Evolutionary conservation across 1,140 invertebrate genomes (phyloP), one percentile per base, ranked within the genome.

Genomic region (Tribolium castaneum): DNA sequence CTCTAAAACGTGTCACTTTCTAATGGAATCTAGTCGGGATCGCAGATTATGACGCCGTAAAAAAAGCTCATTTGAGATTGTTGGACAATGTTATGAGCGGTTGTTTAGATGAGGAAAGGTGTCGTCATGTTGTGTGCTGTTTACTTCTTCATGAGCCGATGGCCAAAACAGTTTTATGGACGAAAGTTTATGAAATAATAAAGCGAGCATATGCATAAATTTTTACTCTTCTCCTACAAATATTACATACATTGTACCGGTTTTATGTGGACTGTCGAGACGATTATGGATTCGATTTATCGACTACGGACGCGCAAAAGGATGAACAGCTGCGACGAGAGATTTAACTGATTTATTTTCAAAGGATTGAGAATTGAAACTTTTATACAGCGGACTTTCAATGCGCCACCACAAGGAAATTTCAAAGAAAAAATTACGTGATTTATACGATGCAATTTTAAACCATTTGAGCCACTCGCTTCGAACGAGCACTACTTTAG

Each of bases 161-260:
- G 51, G 51, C 13, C 51, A 16, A 52, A 52, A 45, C 39, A 2
- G 6, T 52, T 52, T 52, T 52, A 52, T 52, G 10, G 13, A 7
- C 51, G 6, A 52, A 13, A 52, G 14, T 52, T 52, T 52, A 52
- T 52, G 51, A 52, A 52, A 52, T 52, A 52, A 52, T 52, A 52
- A 52, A 52, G n/a, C 51, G 13, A 52, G 51, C 51, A 52, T 52
- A 14, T 52, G 51, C 51, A 52, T 52, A 52, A 52, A 52, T 52
- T 52, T 52, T 52, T 52, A 52, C 51, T 52, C 13, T 19, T 2
- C 16, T 19, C n/a, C 50, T 52, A 52, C 50, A 52, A 52, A 52
- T 52, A 52, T 13, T 14, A 52, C 51, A 19, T 52, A 52, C 51
- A 52, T 52, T 52, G 51, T 52, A 52, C 39, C 3, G 51, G 51